Percentiles rank a stretch among this genome's conserved stretches.
Conservation (phyloP, 2,797 vertebrate genomes). For the Chaetodon trifasciatus region DNA sequence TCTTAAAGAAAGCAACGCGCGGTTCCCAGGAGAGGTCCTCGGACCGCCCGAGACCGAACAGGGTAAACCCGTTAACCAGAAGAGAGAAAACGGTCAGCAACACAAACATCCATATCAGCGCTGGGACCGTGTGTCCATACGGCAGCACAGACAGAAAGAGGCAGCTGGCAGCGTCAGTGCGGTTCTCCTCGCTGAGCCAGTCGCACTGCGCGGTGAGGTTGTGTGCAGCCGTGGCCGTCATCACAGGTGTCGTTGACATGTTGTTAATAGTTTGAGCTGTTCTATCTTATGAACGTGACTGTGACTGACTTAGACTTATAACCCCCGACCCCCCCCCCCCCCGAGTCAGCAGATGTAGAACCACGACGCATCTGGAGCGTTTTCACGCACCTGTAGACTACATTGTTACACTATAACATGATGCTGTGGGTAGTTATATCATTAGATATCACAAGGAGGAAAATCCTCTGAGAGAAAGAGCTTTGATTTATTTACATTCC, state of each 20-base stretch:
- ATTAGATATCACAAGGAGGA: too few relatives aligned
- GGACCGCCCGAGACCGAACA: conserved; percentile 54
- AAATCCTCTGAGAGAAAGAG: too few relatives aligned
- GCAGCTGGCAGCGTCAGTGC: conserved; percentile 40
- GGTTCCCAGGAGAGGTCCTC: conserved; percentile 76
- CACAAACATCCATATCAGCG: conserved; percentile 48
- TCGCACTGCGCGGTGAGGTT: conserved; percentile 34
- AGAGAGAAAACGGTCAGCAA: conserved; percentile 61
- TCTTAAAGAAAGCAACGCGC: conserved; percentile 69
- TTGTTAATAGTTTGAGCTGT: neutral
- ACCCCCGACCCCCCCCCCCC: too few relatives aligned
- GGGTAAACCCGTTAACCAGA: conserved; percentile 50
- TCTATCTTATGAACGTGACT: too few relatives aligned
- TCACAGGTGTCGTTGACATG: neutral
- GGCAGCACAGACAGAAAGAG: conserved; percentile 66
- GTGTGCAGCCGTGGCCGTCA: neutral
- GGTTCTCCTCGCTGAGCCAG: conserved; percentile 26
- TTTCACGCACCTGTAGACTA: too few relatives aligned
- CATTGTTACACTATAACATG: too few relatives aligned
- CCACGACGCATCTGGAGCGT: too few relatives aligned
- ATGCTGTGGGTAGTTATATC: too few relatives aligned
- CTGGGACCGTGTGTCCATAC: neutral
- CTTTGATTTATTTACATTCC: too few relatives aligned
- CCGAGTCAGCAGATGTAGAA: too few relatives aligned
- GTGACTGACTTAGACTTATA: too few relatives aligned